A percentile compares a stretch with the other conserved stretches of the same genome.
Evolutionary conservation across 1,140 invertebrate species (phyloP).

Genomic region (Carcinoscorpius rotundicauda): DNA sequence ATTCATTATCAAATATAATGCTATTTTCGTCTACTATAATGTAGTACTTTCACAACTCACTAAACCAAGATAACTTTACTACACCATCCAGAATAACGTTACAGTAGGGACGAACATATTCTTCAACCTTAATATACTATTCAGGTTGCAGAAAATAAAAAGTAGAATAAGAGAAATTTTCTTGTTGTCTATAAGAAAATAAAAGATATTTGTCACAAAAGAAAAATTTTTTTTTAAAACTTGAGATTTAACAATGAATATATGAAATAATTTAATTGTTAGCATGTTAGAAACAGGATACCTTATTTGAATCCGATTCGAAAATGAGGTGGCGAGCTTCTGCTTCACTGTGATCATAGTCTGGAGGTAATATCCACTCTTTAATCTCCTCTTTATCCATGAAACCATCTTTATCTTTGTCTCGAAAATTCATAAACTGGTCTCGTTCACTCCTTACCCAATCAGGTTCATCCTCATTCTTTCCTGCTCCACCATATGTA

Average conservation of each 20-base stretch:
- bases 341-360: conserved; percentile 93
- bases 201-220: too few relatives aligned
- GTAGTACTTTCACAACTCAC: too few relatives aligned
- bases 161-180: too few relatives aligned
- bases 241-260: background rate
- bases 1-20: too few relatives aligned
- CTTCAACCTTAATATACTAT: too few relatives aligned
- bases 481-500: conserved; percentile 57
- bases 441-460: conserved; percentile 92
- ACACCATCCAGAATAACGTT: too few relatives aligned
- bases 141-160: too few relatives aligned
- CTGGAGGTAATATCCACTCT: conserved; percentile 88
- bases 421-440: conserved; percentile 66
- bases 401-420: conserved; percentile 76
- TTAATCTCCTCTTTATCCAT: conserved; percentile 72
- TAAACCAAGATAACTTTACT: too few relatives aligned
- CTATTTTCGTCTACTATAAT: too few relatives aligned
- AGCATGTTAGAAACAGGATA: conserved; percentile 20
- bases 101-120: too few relatives aligned
- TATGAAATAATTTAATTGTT: background rate
- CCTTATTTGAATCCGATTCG: conserved; percentile 77
- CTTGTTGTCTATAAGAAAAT: too few relatives aligned
- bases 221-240: too few relatives aligned
- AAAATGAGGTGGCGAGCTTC: conserved; percentile 92
- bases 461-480: conserved; percentile 67